Percentiles rank a stretch among this genome's conserved stretches.
Conservation (phyloP, 2,113 vertebrate species). For the Boulengeromyrus knoepffleri region DNA sequence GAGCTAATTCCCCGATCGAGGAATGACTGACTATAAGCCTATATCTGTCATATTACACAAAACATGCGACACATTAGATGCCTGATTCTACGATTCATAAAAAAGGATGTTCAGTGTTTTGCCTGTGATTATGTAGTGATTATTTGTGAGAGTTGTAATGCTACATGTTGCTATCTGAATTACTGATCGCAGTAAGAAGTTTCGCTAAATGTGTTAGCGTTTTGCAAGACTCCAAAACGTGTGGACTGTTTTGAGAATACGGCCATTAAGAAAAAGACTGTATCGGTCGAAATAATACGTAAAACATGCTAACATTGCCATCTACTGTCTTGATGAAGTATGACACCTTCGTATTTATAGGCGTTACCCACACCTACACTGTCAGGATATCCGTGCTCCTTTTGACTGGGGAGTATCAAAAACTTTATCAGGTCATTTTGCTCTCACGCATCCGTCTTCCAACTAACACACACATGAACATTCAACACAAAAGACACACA, state of each 20-base stretch:
- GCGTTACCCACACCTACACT: neutral
- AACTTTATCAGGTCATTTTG: neutral
- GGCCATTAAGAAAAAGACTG: neutral
- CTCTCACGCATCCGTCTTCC: neutral
- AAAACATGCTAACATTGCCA: neutral
- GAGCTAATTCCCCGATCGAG: conserved; percentile 46
- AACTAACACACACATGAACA: neutral
- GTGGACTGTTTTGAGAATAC: neutral
- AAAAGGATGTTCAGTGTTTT: neutral
- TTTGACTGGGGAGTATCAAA: neutral
- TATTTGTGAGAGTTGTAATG: neutral
- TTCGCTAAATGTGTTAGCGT: neutral
- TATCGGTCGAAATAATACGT: neutral
- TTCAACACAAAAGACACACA: neutral
- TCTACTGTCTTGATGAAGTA: neutral
- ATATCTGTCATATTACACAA: neutral
- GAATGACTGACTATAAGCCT: neutral
- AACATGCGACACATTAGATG: neutral
- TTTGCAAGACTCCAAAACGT: neutral
- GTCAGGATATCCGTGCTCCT: neutral
- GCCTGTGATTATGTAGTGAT: neutral
- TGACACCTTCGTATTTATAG: neutral
- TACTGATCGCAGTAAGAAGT: neutral
- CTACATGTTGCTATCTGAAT: neutral
- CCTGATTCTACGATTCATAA: neutral